These are phyloP conservation scores for Lutjanus argentimaculatus DNA, from an alignment of 2,797 vertebrate genomes.

Conservation along the genomic window DNA sequence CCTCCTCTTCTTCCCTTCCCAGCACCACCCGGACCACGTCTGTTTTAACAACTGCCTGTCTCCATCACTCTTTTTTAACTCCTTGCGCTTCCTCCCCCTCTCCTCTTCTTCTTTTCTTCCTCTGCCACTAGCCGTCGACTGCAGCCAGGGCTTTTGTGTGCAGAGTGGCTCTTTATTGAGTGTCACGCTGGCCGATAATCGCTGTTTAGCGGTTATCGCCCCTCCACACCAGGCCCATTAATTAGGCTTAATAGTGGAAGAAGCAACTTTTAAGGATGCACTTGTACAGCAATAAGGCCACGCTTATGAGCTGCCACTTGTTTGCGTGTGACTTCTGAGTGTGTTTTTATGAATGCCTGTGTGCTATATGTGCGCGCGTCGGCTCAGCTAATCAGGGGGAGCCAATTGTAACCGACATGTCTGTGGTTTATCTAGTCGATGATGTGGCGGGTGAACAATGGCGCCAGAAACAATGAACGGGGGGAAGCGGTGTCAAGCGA, in stretches of 20 bases:
- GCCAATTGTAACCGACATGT: conserved; percentile 81
- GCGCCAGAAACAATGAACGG: conserved; percentile 72
- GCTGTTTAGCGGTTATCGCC: conserved; percentile 80
- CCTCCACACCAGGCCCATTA: conserved; percentile 83
- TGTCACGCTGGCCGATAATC: conserved; percentile 79
- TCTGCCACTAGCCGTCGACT: conserved; percentile 32
- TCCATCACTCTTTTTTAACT: conserved; percentile 63
- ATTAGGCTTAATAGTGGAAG: conserved; percentile 86
- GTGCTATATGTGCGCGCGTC: conserved; percentile 33
- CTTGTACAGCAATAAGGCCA: conserved; percentile 62
- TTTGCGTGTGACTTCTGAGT: conserved; percentile 55
- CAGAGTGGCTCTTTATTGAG: conserved; percentile 78
- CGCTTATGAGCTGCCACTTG: conserved; percentile 74
- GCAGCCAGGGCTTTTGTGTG: conserved; percentile 70
- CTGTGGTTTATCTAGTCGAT: conserved; percentile 80
- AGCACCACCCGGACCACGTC: conserved; percentile 45
- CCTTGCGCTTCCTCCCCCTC: conserved; percentile 23
- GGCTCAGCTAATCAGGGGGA: conserved; percentile 72
- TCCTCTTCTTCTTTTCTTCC: conserved; percentile 2
- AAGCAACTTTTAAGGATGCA: conserved; percentile 81
- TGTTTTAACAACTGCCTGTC: conserved; percentile 68
- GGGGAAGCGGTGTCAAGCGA: conserved; percentile 68
- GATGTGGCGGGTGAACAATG: conserved; percentile 83
- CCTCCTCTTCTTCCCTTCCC: conserved; percentile 9
- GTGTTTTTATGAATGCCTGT: conserved; percentile 49